Evolutionary conservation across 2,113 vertebrate genomes (phyloP).

Genomic region (Cynopterus brachyotis): DNA sequence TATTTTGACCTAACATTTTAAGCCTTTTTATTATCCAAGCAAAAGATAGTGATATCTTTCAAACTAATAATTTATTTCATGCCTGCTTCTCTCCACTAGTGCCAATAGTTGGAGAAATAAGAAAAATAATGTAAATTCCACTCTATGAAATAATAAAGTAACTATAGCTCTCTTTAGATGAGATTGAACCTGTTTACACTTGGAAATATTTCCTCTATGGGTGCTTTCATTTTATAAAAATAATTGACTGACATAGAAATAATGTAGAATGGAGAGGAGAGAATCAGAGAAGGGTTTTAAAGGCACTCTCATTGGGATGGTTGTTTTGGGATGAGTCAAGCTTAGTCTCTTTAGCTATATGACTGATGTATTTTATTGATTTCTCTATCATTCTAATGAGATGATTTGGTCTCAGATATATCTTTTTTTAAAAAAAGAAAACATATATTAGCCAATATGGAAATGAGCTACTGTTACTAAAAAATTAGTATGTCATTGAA

Average conservation of each 20-base stretch:
- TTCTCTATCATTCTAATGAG: conserved; percentile 61
- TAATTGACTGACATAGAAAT: conserved; percentile 55
- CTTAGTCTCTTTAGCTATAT: conserved; percentile 42
- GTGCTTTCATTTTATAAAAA: fast-evolving
- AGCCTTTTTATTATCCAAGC: conserved; percentile 2
- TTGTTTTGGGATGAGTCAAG: conserved; percentile 68
- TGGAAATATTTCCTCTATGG: neutral
- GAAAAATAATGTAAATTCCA: neutral
- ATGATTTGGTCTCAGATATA: conserved; percentile 54
- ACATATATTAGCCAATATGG: conserved; percentile 46
- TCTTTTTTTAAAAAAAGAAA: conserved; percentile 55
- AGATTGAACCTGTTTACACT: neutral
- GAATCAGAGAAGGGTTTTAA: conserved; percentile 36
- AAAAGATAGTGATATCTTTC: neutral
- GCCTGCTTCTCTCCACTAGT: neutral
- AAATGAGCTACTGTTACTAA: conserved; percentile 30
- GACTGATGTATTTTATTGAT: conserved; percentile 63
- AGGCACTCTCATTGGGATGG: conserved; percentile 4
- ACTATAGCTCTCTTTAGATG: conserved; percentile 2
- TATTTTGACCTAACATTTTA: neutral
- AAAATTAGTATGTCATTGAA: neutral
- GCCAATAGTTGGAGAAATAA: neutral
- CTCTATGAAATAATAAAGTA: conserved; percentile 46
- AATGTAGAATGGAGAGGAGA: neutral
- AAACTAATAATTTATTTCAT: neutral